Conservation (phyloP, 2,797 vertebrate genomes). For the Propithecus deckenii region DNA sequence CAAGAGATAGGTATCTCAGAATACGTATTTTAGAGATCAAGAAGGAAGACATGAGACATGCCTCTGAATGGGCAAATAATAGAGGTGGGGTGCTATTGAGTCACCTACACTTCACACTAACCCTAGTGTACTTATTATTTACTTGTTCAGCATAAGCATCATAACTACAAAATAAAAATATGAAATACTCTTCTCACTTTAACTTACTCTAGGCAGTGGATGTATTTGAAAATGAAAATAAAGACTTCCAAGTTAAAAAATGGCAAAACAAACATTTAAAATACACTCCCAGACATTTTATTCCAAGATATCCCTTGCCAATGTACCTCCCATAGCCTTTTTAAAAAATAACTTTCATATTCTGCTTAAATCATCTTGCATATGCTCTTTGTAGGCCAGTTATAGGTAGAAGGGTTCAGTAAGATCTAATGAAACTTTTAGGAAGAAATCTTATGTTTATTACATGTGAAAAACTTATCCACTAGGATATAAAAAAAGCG, state of each 20-base stretch:
- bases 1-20: neutral
- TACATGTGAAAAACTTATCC: neutral
- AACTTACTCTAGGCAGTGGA: neutral
- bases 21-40: neutral
- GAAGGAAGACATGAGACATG: neutral
- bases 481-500: neutral
- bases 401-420: neutral
- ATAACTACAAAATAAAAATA: neutral
- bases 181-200: slow-evolving; percentile 4
- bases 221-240: slow-evolving; percentile 34
- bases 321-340: neutral
- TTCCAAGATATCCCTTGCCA: neutral
- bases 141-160: neutral
- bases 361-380: slow-evolving; percentile 10
- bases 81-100: neutral
- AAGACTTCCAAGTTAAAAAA: slow-evolving; percentile 13
- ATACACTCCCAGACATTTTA: slow-evolving; percentile 1
- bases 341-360: neutral
- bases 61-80: neutral
- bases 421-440: neutral
- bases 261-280: slow-evolving; percentile 22
- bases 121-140: neutral
- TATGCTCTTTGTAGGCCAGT: neutral
- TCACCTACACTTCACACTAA: neutral
- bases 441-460: neutral